phyloP scores from a whole-genome alignment of 2,113 vertebrate genomes.

The Lepus timidus region DNA sequence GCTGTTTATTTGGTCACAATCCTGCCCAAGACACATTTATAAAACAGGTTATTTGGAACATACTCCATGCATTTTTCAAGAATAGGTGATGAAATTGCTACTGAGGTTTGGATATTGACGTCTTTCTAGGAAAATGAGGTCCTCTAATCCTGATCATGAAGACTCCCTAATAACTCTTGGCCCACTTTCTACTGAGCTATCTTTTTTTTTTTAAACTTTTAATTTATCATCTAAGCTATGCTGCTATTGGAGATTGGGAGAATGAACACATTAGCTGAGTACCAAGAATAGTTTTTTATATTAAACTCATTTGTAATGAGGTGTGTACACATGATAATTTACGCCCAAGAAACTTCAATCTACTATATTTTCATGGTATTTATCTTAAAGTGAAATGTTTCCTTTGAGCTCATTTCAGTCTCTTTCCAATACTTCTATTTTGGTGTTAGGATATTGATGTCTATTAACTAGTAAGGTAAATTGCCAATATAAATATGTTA shows the following conservation, averaged over 20 bases:
- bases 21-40: neutral
- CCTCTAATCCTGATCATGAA: conserved; percentile 51
- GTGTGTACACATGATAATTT: conserved; percentile 41
- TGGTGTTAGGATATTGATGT: conserved; percentile 66
- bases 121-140: conserved; percentile 46
- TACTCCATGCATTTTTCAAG: conserved; percentile 36
- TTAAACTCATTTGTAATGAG: conserved; percentile 68
- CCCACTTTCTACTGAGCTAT: neutral
- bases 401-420: conserved; percentile 60
- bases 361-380: conserved; percentile 40
- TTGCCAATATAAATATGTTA: conserved; percentile 59
- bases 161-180: conserved; percentile 13
- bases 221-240: conserved; percentile 52
- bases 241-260: neutral
- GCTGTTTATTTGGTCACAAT: neutral
- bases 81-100: neutral
- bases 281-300: conserved; percentile 31
- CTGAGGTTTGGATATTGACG: conserved; percentile 36
- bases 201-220: conserved; percentile 21
- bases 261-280: neutral
- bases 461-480: conserved; percentile 63
- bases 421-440: conserved; percentile 63
- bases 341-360: conserved; percentile 41
- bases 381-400: conserved; percentile 71
- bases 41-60: conserved; percentile 33